Conservation (phyloP, 1,140 invertebrate genomes). For the Trichonephila inaurata region DNA sequence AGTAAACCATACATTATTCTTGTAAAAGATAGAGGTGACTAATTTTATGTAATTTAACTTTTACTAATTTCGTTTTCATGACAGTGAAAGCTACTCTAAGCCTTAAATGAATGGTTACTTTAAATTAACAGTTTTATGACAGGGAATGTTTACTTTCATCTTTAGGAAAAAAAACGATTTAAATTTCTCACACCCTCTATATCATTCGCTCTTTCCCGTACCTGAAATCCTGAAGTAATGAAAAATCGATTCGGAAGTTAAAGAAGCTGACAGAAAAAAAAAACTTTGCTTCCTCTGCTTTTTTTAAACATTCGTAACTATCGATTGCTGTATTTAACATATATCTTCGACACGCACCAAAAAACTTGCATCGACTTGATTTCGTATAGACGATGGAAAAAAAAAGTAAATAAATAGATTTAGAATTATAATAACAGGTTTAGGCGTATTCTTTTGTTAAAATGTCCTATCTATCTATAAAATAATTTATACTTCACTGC, state of each 20-base stretch:
- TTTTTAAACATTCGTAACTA: not conserved
- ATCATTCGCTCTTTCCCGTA: not conserved
- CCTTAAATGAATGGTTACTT: too few relatives aligned
- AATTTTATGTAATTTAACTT: too few relatives aligned
- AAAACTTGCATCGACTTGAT: not conserved
- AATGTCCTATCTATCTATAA: not conserved
- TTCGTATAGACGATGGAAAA: not conserved
- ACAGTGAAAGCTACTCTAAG: too few relatives aligned
- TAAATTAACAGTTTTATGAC: not conserved
- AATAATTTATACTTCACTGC: not conserved
- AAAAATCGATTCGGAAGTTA: slow-evolving; percentile 28
- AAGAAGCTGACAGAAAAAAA: not conserved
- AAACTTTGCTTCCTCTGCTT: too few relatives aligned
- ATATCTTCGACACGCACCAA: not conserved
- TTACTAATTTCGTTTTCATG: too few relatives aligned
- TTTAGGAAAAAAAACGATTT: not conserved
- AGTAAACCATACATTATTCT: too few relatives aligned
- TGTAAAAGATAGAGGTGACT: too few relatives aligned
- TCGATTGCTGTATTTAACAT: slow-evolving; percentile 4
- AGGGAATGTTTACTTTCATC: not conserved
- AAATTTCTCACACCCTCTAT: not conserved
- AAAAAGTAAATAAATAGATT: slow-evolving; percentile 43
- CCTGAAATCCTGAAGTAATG: slow-evolving; percentile 10
- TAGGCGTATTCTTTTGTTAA: not conserved
- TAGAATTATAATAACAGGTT: slow-evolving; percentile 44